These are phyloP conservation scores for Nymphalis io DNA, from an alignment of 1,140 invertebrate species.

Conservation along the genomic window DNA sequence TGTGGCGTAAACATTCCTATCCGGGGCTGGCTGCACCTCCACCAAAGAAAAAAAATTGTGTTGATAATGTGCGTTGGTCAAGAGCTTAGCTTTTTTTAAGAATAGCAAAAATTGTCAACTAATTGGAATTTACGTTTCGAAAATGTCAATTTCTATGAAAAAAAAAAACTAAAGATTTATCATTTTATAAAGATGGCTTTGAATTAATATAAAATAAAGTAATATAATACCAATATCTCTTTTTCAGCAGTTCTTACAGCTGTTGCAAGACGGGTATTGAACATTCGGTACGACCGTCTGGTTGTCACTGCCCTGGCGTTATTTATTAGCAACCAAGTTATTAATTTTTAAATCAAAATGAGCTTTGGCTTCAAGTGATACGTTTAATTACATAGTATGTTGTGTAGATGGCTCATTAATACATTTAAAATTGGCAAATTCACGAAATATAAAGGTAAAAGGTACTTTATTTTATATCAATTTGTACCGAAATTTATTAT, in stretches of 20 bases:
- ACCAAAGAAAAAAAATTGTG: too few relatives aligned
- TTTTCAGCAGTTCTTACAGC: constrained; percentile 20
- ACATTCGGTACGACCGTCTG: constrained; percentile 17
- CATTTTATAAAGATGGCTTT: constrained; percentile 1
- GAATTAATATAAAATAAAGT: constrained; percentile 22
- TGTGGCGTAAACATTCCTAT: too few relatives aligned
- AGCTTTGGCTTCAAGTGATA: neutral
- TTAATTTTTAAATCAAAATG: constrained; percentile 25
- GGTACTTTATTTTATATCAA: too few relatives aligned
- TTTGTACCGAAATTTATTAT: too few relatives aligned
- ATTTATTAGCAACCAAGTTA: constrained; percentile 22
- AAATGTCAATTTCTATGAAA: too few relatives aligned
- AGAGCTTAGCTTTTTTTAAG: too few relatives aligned
- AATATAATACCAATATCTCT: constrained; percentile 29
- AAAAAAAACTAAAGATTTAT: too few relatives aligned
- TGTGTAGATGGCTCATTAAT: neutral
- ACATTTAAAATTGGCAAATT: neutral
- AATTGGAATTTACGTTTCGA: too few relatives aligned
- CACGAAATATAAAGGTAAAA: too few relatives aligned
- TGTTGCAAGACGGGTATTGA: constrained; percentile 28
- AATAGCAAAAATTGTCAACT: too few relatives aligned
- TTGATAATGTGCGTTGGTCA: too few relatives aligned
- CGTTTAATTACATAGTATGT: neutral
- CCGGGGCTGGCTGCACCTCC: too few relatives aligned
- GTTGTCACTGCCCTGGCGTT: constrained; percentile 14